Base-by-base conservation (phyloP, 2,888 invertebrate genomes). In the Lepetodrilus schrolli region DNA sequence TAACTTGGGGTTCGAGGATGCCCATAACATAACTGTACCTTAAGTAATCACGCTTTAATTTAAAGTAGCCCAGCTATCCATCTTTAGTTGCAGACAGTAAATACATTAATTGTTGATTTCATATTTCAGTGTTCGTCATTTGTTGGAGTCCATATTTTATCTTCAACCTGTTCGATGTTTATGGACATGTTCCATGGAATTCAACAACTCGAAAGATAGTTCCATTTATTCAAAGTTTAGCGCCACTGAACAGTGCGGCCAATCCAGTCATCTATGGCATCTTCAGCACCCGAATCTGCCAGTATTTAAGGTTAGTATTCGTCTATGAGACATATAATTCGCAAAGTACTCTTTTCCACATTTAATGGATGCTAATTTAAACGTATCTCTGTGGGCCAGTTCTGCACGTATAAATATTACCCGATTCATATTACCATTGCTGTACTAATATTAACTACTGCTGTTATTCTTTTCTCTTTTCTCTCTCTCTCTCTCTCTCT, bases 91-190 rank as follows among this genome's bases (percentile, higher is more conserved):
- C n/a, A n/a, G n/a, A n/a, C n/a, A n/a, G n/a, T n/a, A n/a, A 10
- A 4, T 43, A 43, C 43, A 43, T 43, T 43, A 43, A 17, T 17
- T 17, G 4, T 17, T 10, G 0, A 3, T 66, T 47, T 72, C n/a
- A 20, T 43, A 47, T 93, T 93, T 0, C 93, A 96, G 97, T 96
- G 38, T 97, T 97, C 91, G 94, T 97, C 78, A 91, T 97, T 7
- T 97, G 97, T 92, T 97, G 97, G 97, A 96, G 96, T 72, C 97
- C 97, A 0, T 98, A 96, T 92, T 96, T 97, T 90, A 93, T 97
- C 72, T 97, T 96, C 91, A 96, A 97, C 90, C 91, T 97, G 72
- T 93, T 97, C 3, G 96, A 96, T 93, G 96, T 97, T 50, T 79
- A 79, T 50, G 79, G 70, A 26, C 72, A 71, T 51, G 69, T 78